Evolutionary conservation across 2,888 invertebrate species (phyloP), one percentile per base, ranked within the genome.

Genomic region (Pandemis heparana): DNA sequence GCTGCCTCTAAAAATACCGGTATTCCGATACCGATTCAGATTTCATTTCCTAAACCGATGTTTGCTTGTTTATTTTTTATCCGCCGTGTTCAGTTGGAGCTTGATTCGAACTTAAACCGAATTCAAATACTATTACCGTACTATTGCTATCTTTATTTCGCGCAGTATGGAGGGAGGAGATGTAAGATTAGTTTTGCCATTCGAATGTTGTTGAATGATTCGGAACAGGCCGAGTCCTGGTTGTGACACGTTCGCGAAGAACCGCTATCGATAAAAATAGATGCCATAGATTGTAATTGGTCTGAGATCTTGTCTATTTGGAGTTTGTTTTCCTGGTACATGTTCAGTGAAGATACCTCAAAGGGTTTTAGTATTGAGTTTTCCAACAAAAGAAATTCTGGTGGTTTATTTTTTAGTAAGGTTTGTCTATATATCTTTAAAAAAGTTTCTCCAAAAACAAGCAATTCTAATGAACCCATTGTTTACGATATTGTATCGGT

Each of bases 291-390:
- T 38, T 61, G 70, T 56, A 51, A 70, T 70, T 74, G 32, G 60
- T 43, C 41, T 48, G 59, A n/a, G 12, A 59, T 61, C 41, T 32
- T 18, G 41, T 68, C 82, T 83, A 85, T 85, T 81, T 79, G 78
- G 3, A 14, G 14, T 43, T 23, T 63, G 10, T 56, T 23, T 56
- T 23, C 23, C n/a, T 56, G 56, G 23, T 56, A 56, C 23, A 32
- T 32, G 2, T 32, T 32, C 23, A 32, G 23, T 32, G 23, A 32
- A 32, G 1, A 32, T 0, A 32, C 23, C 3, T 32, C 2, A 0
- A 32, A 32, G 23, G 23, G 23, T 32, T 32, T 32, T 32, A 1
- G 23, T 32, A 32, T 32, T 32, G 2, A 2, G 4, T 32, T 32
- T 32, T 32, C 23, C 23, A 32, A 32, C 23, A 32, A 32, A 32